Evolutionary conservation across 1,140 invertebrate species (phyloP).

Genomic region (Teleopsis dalmanni): DNA sequence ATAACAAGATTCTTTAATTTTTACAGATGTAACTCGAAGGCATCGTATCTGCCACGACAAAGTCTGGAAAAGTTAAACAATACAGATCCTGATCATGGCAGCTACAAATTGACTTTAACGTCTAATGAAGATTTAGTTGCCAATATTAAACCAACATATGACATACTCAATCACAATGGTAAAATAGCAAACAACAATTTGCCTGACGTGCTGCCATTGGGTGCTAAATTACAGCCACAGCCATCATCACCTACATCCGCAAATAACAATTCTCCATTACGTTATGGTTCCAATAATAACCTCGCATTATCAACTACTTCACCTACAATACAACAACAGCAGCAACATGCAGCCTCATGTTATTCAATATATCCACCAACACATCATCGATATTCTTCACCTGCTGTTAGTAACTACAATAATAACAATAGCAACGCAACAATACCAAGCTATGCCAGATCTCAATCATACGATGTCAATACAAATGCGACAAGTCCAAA

Average conservation of each 20-base stretch:
- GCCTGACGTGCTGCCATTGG: conserved; percentile 49
- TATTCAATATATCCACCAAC: conserved; percentile 10
- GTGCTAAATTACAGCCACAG: conserved; percentile 41
- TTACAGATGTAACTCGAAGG: conserved; percentile 71
- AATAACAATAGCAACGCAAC: conserved; percentile 10
- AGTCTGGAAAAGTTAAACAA: conserved; percentile 55
- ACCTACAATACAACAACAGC: conserved; percentile 11
- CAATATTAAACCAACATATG: conserved; percentile 28
- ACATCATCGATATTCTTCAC: conserved; percentile 32
- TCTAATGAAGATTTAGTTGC: conserved; percentile 53
- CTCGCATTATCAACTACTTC: conserved; percentile 12
- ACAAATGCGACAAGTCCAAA: conserved; percentile 17
- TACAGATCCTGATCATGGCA: conserved; percentile 59
- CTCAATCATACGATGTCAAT: conserved; percentile 37
- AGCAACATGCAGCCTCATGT: conserved; percentile 5
- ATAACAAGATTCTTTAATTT: too few relatives aligned
- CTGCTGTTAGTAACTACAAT: conserved; percentile 23
- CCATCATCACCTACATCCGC: conserved; percentile 22
- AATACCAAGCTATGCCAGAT: conserved; percentile 24
- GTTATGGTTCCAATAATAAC: conserved; percentile 41
- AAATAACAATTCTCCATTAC: conserved; percentile 19
- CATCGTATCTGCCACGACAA: conserved; percentile 63
- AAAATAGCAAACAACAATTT: conserved; percentile 43
- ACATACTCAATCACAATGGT: conserved; percentile 17
- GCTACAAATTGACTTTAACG: conserved; percentile 67